Conservation (phyloP, 2,797 vertebrate genomes). For the Acropternis orthonyx region DNA sequence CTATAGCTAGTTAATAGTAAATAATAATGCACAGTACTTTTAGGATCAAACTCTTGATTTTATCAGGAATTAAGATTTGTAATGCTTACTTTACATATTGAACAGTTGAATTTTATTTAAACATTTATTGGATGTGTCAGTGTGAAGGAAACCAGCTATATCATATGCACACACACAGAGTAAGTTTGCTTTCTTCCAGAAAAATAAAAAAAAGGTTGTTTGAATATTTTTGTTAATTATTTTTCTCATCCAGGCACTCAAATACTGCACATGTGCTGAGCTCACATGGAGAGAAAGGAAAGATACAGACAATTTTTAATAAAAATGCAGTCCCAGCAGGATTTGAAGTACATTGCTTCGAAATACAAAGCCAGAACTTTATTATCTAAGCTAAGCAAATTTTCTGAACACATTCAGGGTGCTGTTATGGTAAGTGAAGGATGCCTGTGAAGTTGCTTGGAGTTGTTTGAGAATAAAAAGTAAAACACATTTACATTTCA, state of each 20-base stretch:
- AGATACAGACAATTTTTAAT: not conserved
- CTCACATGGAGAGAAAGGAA: not conserved
- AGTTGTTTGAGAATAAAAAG: not conserved
- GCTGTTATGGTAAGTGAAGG: not conserved
- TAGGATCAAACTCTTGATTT: not conserved
- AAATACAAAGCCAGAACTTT: constrained; percentile 25
- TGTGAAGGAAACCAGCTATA: not conserved
- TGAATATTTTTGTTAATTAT: constrained; percentile 10
- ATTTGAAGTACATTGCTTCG: not conserved
- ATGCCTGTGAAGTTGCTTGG: not conserved
- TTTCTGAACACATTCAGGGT: not conserved
- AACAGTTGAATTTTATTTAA: not conserved
- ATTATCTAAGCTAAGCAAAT: not conserved
- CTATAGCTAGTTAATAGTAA: not conserved
- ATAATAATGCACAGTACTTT: not conserved
- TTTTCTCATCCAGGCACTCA: not conserved
- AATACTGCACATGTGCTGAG: not conserved
- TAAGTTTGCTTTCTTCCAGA: not conserved
- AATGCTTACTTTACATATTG: not conserved
- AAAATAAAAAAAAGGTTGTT: not conserved
- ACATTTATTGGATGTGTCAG: not conserved
- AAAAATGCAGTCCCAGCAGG: not conserved
- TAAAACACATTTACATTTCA: not conserved
- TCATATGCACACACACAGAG: not conserved
- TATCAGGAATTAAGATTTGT: not conserved